phyloP scores from a whole-genome alignment of 2,888 invertebrate species.

The Diarsia brunnea region DNA sequence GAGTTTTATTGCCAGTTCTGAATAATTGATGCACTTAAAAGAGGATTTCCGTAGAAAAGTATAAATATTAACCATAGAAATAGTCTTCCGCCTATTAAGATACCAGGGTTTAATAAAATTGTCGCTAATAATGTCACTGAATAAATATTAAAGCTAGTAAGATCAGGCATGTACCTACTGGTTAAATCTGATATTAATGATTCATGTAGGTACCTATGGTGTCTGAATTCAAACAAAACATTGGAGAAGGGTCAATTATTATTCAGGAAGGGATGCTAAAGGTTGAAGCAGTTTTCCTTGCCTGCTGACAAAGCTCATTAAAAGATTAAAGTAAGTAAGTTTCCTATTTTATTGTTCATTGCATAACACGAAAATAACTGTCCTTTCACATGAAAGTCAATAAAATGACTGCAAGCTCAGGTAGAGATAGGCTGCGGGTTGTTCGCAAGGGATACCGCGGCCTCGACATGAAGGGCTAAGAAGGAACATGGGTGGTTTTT shows the following conservation, averaged over 20 bases:
- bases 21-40: slow-evolving; percentile 61
- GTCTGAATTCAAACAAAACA: not conserved
- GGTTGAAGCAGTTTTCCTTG: not conserved
- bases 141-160: not conserved
- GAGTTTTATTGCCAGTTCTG: slow-evolving; percentile 63
- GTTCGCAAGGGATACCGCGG: too few species aligned
- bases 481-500: too few species aligned
- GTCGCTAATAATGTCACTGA: slow-evolving; percentile 5
- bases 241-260: not conserved
- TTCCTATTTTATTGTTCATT: not conserved
- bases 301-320: slow-evolving; percentile 7
- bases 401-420: not conserved
- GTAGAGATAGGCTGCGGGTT: too few species aligned
- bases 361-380: not conserved
- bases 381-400: not conserved
- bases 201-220: not conserved
- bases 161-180: not conserved
- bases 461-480: too few species aligned
- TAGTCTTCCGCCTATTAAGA: slow-evolving; percentile 11
- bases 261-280: not conserved
- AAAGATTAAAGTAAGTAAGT: slow-evolving; percentile 13
- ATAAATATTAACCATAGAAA: slow-evolving; percentile 27
- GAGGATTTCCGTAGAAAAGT: slow-evolving; percentile 53
- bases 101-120: not conserved
- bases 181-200: not conserved